These are phyloP conservation scores for Cyanoramphus novaezelandiae DNA, from an alignment of 2,113 vertebrate species.

Conservation along the genomic window DNA sequence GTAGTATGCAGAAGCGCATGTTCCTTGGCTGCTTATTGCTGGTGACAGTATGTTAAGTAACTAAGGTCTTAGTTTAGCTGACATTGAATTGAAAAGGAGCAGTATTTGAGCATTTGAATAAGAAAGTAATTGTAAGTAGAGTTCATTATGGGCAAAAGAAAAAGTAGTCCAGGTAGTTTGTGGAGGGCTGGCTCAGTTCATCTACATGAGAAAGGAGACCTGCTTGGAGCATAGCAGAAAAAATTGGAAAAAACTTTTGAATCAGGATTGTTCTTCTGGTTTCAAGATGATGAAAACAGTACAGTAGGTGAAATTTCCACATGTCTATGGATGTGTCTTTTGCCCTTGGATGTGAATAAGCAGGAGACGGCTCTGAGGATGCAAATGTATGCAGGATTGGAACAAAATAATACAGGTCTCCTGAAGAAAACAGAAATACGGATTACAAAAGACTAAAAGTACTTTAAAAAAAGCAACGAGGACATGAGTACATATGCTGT, in stretches of 20 bases:
- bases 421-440: background rate
- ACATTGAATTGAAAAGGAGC: background rate
- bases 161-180: background rate
- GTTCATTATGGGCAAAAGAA: background rate
- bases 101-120: background rate
- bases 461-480: background rate
- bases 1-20: background rate
- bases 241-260: background rate
- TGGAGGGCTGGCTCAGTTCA: background rate
- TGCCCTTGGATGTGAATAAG: background rate
- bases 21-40: background rate
- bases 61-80: background rate
- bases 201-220: background rate
- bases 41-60: fast-evolving
- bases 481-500: background rate
- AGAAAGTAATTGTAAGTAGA: background rate
- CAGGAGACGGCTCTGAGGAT: background rate
- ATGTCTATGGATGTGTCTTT: background rate
- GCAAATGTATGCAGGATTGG: background rate
- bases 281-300: background rate
- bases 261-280: background rate
- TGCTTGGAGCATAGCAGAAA: background rate
- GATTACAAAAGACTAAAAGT: background rate
- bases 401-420: background rate
- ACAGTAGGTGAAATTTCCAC: background rate